Conservation (phyloP, 2,888 invertebrate species). For the Machimus rusticus region DNA sequence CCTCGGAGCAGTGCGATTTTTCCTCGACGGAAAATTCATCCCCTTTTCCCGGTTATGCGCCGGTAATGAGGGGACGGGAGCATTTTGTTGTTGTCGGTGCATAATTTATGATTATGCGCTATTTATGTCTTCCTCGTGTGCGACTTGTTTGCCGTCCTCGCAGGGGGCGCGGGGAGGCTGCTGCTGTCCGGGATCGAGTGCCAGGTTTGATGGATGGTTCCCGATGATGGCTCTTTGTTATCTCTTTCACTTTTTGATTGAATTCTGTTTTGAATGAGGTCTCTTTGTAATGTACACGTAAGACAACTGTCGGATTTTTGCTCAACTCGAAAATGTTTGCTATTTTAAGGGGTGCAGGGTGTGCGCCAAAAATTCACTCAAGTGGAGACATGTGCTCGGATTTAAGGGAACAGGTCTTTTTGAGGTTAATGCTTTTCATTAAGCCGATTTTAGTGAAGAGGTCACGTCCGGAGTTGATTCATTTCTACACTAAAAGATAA, state of each 20-base stretch:
- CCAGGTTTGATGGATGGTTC: slow-evolving; percentile 45
- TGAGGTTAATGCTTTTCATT: not conserved
- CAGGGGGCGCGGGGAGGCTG: not conserved
- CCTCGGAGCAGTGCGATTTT: not conserved
- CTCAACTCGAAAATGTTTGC: not conserved
- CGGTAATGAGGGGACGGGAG: slow-evolving; percentile 47
- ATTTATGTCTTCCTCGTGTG: slow-evolving; percentile 40
- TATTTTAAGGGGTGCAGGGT: slow-evolving; percentile 6
- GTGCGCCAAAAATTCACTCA: not conserved
- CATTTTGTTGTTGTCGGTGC: slow-evolving; percentile 46
- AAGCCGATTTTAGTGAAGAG: not conserved
- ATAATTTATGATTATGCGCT: slow-evolving; percentile 49
- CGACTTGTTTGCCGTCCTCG: slow-evolving; percentile 4
- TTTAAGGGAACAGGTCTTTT: not conserved
- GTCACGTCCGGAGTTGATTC: too few relatives aligned
- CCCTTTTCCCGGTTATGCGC: not conserved
- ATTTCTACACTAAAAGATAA: too few relatives aligned
- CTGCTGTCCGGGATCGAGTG: not conserved
- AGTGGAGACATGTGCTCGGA: slow-evolving; percentile 20
- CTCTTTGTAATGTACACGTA: slow-evolving; percentile 42
- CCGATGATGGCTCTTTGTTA: slow-evolving; percentile 48
- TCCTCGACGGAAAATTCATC: not conserved
- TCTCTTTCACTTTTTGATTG: slow-evolving; percentile 47
- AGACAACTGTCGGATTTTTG: slow-evolving; percentile 47
- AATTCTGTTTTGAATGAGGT: slow-evolving; percentile 40